Evolutionary conservation across 2,888 invertebrate species (phyloP).

Genomic region (Pilophorus perplexus): DNA sequence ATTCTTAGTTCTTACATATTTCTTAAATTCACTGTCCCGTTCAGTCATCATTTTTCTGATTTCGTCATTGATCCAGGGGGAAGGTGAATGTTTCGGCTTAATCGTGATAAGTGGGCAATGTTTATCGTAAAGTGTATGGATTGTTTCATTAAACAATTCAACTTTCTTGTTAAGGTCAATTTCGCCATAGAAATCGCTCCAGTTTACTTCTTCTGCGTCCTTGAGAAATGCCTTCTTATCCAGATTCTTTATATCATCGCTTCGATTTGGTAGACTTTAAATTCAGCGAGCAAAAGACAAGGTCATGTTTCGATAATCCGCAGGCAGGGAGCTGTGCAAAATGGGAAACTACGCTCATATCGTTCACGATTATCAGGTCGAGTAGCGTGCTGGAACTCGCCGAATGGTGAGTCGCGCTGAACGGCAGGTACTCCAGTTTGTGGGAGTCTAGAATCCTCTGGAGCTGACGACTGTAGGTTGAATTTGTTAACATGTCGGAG

Average conservation of each 20-base stretch:
- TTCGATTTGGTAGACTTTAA: no score
- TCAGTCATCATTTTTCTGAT: not conserved
- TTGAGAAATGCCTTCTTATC: not conserved
- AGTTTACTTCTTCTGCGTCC: not conserved
- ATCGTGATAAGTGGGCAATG: constrained; percentile 1
- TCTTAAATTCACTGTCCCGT: not conserved
- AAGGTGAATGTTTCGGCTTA: not conserved
- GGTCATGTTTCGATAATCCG: constrained; percentile 7
- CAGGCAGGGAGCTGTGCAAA: not conserved
- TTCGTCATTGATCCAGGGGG: constrained; percentile 3
- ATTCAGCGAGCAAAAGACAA: not conserved
- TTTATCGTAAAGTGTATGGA: not conserved
- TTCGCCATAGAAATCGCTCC: not conserved
- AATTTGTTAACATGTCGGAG: not conserved
- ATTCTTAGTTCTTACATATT: not conserved
- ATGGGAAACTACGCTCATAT: not conserved
- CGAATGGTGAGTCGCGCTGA: constrained; percentile 11
- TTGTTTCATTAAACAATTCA: not conserved
- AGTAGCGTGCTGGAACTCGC: not conserved
- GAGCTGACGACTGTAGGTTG: not conserved
- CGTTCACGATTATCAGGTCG: constrained; percentile 6
- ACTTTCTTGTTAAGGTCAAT: constrained; percentile 4
- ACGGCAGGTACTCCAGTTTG: not conserved
- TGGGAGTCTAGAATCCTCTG: not conserved
- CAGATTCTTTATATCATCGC: not conserved